Evolutionary conservation across 2,888 invertebrate genomes (phyloP), one percentile per base, ranked within the genome.

Genomic region (Pyrgus malvae): DNA sequence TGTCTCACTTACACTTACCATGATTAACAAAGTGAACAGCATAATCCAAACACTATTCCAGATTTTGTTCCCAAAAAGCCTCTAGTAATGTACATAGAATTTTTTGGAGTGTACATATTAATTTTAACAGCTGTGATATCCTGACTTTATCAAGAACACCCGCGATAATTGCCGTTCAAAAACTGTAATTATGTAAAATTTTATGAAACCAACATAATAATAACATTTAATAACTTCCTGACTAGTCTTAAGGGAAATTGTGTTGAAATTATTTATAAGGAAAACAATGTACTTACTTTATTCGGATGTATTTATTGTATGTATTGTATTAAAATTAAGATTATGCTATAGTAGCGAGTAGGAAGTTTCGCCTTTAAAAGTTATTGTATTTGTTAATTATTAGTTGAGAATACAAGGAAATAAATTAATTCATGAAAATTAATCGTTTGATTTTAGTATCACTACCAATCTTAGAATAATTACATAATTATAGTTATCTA

Each of bases 61-160:
- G n/a, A n/a, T n/a, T n/a, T n/a, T n/a, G n/a, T n/a, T n/a, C n/a
- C n/a, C n/a, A n/a, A n/a, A n/a, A n/a, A n/a, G n/a, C n/a, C n/a
- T n/a, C n/a, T n/a, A n/a, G n/a, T n/a, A n/a, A n/a, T n/a, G n/a
- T n/a, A n/a, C n/a, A n/a, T n/a, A n/a, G n/a, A n/a, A n/a, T n/a
- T n/a, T n/a, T n/a, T n/a, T n/a, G n/a, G n/a, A 16, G 35, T 78
- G 76, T 79, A 83, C 68, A 81, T 83, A 82, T 72, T 80, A 73
- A 79, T 69, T 78, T 76, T 83, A 80, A 81, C 83, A 84, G 84
- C 89, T 89, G 89, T 89, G 89, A 89, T 89, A 89, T 80, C 74
- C 79, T 77, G 72, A 80, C 72, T 66, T 74, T 74, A 69, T 68
- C 65, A 63, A 74, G 69, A 63, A 62, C 59, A 63, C 59, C 57